A percentile compares a stretch with the other conserved stretches of the same genome.
phyloP scores from a whole-genome alignment of 2,888 invertebrate species.

The Sphaerophoria taeniata region DNA sequence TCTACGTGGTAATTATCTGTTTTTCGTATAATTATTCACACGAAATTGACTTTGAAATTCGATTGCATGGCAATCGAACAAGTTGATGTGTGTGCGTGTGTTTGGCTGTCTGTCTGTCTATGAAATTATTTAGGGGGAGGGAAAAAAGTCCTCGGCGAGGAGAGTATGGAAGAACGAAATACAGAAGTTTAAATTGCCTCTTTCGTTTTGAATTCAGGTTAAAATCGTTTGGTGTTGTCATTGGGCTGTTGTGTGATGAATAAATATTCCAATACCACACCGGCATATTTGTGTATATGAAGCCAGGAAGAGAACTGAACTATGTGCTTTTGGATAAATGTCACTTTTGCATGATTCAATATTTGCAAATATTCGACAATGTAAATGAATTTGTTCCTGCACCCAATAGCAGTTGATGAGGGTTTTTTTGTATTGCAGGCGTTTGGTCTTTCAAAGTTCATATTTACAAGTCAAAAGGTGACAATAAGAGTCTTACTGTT shows the following conservation, averaged over 20 bases:
- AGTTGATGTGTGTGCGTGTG: not conserved
- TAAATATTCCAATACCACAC: constrained; percentile 8
- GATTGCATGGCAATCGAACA: constrained; percentile 70
- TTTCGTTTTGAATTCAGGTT: constrained; percentile 36
- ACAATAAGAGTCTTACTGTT: not conserved
- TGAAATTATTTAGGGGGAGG: not conserved
- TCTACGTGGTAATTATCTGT: constrained; percentile 71
- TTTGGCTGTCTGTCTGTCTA: constrained; percentile 18
- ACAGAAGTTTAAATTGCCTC: constrained; percentile 53
- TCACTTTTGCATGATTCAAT: constrained; percentile 71
- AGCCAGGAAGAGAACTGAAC: constrained; percentile 5
- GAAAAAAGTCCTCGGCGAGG: constrained; percentile 4
- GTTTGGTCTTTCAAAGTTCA: not conserved
- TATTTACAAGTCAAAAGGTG: not conserved
- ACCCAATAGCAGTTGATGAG: constrained; percentile 37
- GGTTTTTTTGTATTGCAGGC: constrained; percentile 31
- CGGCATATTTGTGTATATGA: not conserved
- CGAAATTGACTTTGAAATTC: constrained; percentile 74
- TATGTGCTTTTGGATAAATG: constrained; percentile 59
- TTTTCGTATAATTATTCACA: constrained; percentile 74
- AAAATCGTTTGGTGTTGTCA: constrained; percentile 4
- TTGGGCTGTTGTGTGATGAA: not conserved
- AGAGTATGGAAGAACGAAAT: not conserved
- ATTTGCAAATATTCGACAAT: constrained; percentile 56
- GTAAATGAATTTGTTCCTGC: constrained; percentile 43